A percentile compares a stretch with the other conserved stretches of the same genome.
Evolutionary conservation across 2,797 vertebrate species (phyloP).

Genomic region (Rhinatrema bivittatum): DNA sequence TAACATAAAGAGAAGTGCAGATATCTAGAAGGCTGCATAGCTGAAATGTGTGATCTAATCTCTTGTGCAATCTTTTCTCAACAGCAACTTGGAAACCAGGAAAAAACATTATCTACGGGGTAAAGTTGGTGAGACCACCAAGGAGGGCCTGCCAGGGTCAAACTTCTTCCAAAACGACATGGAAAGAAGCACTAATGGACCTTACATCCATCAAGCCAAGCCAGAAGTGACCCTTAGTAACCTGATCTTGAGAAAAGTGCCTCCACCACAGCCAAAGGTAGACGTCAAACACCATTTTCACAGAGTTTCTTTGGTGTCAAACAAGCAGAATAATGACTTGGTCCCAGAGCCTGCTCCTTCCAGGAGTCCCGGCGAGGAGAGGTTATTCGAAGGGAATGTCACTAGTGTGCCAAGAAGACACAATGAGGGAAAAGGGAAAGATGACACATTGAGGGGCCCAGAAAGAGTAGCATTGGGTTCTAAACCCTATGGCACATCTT

Average conservation of each 20-base stretch:
- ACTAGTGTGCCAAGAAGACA: no score
- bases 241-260: constrained; percentile 37
- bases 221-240: constrained; percentile 41
- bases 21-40: no score
- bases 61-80: no score
- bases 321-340: no score
- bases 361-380: neutral
- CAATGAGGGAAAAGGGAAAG: no score
- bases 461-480: neutral
- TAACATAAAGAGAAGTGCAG: no score
- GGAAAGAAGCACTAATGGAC: constrained; percentile 13
- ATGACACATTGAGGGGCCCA: no score
- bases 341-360: no score
- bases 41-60: no score
- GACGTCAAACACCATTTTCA: constrained; percentile 45
- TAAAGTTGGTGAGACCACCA: neutral
- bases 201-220: neutral
- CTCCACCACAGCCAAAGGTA: neutral
- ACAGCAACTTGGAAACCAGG: no score
- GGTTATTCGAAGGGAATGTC: neutral
- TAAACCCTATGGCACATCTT: neutral
- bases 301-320: constrained; percentile 60
- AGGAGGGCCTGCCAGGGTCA: neutral
- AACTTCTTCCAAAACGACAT: neutral
- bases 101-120: no score